phyloP scores from a whole-genome alignment of 2,113 vertebrate species.

The Papio anubis region DNA sequence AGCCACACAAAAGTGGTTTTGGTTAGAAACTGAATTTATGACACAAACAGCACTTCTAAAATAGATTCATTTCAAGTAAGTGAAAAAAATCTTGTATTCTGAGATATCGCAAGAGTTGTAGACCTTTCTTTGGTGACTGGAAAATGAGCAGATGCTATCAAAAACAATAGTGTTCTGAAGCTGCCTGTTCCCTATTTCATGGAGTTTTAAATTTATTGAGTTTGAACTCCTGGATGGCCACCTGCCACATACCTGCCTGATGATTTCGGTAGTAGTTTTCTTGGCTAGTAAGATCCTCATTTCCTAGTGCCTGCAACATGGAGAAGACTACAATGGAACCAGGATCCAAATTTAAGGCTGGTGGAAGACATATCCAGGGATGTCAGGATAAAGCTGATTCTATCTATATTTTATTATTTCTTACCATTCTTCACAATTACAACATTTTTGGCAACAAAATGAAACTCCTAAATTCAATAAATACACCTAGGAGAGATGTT shows the following conservation, averaged over 20 bases:
- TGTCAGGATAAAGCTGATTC: constrained; percentile 67
- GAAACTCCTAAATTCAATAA: constrained; percentile 72
- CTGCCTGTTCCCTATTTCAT: neutral
- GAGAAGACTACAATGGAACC: constrained; percentile 61
- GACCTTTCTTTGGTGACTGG: neutral
- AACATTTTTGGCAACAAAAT: constrained; percentile 62
- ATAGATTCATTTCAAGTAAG: neutral
- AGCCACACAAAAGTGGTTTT: neutral
- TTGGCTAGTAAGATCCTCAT: constrained; percentile 56
- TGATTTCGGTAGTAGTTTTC: constrained; percentile 66
- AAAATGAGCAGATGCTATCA: neutral
- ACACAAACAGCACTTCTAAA: neutral
- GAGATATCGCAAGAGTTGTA: neutral
- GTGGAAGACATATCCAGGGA: constrained; percentile 58
- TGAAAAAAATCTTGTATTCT: neutral
- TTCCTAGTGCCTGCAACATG: constrained; percentile 73
- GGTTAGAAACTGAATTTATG: neutral
- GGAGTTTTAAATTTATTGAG: constrained; percentile 65
- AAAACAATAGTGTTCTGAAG: neutral
- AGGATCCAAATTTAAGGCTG: constrained; percentile 69
- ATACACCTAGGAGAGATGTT: constrained; percentile 27
- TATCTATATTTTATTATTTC: constrained; percentile 63
- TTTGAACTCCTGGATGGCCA: constrained; percentile 28
- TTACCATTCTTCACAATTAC: constrained; percentile 63
- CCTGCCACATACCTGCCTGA: constrained; percentile 58